Evolutionary conservation across 1,140 invertebrate genomes (phyloP).

Genomic region (Antheraea mylitta): DNA sequence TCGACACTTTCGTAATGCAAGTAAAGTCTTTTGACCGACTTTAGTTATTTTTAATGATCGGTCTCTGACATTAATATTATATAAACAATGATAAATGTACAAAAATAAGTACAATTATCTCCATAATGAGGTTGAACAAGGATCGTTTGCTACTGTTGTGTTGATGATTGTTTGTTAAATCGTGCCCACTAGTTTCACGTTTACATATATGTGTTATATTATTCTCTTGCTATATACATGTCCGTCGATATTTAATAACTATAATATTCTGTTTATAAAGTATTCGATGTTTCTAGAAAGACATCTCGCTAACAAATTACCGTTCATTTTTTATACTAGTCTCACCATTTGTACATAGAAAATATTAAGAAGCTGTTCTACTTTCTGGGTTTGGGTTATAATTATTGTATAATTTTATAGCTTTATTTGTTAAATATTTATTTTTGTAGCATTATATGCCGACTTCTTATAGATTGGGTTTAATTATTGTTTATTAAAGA

Average conservation of each 20-base stretch:
- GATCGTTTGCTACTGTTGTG: neutral
- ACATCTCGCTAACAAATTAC: neutral
- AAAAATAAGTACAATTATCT: neutral
- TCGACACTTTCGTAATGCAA: neutral
- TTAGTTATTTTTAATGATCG: neutral
- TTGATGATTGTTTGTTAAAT: neutral
- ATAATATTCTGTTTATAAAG: neutral
- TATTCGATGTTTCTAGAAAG: neutral
- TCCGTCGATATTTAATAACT: neutral
- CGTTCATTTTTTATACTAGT: neutral
- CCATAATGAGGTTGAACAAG: neutral
- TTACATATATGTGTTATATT: neutral
- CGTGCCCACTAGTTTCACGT: neutral
- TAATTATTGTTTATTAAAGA: neutral
- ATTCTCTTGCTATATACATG: neutral
- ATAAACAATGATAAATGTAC: slow-evolving; percentile 1
- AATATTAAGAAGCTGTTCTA: too few species aligned
- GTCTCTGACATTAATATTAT: slow-evolving; percentile 1
- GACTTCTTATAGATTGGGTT: neutral
- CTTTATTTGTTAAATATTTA: too few species aligned
- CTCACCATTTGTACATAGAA: neutral
- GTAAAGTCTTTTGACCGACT: neutral
- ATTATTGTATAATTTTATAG: too few species aligned
- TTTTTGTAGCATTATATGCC: neutral
- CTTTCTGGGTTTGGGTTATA: too few species aligned